Conservation (phyloP, 2,113 vertebrate genomes). For the Lycaon pictus region DNA sequence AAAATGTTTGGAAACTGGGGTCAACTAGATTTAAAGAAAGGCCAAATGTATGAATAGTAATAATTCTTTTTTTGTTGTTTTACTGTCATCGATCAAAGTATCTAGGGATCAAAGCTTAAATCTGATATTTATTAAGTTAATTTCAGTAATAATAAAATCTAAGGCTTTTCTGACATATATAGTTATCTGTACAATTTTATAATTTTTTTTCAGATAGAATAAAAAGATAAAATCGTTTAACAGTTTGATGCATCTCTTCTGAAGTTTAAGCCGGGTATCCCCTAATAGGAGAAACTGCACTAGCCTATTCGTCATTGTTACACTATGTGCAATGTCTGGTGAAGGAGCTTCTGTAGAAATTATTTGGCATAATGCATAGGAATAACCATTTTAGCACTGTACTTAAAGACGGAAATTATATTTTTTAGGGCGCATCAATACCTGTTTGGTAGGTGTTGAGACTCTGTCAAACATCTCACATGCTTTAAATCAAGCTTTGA, state of each 20-base stretch:
- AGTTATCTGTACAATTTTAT: not conserved
- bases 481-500: not conserved
- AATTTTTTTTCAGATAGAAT: not conserved
- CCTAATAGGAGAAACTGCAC: not conserved
- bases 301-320: not conserved
- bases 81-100: slow-evolving; percentile 61
- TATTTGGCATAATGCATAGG: not conserved
- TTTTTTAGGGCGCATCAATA: not conserved
- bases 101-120: slow-evolving; percentile 50
- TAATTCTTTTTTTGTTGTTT: slow-evolving; percentile 45
- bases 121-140: slow-evolving; percentile 56
- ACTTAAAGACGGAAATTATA: not conserved
- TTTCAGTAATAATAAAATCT: slow-evolving; percentile 52
- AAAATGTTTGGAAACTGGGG: slow-evolving; percentile 37
- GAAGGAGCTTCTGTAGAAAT: not conserved
- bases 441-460: not conserved
- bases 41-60: slow-evolving; percentile 51
- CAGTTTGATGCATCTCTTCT: not conserved
- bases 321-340: not conserved
- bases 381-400: not conserved
- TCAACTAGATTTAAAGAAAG: slow-evolving; percentile 52
- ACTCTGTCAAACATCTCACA: not conserved
- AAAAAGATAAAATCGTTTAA: slow-evolving; percentile 54
- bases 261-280: not conserved
- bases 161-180: not conserved